phyloP scores from a whole-genome alignment of 2,113 vertebrate species.

The Ursus arctos region DNA sequence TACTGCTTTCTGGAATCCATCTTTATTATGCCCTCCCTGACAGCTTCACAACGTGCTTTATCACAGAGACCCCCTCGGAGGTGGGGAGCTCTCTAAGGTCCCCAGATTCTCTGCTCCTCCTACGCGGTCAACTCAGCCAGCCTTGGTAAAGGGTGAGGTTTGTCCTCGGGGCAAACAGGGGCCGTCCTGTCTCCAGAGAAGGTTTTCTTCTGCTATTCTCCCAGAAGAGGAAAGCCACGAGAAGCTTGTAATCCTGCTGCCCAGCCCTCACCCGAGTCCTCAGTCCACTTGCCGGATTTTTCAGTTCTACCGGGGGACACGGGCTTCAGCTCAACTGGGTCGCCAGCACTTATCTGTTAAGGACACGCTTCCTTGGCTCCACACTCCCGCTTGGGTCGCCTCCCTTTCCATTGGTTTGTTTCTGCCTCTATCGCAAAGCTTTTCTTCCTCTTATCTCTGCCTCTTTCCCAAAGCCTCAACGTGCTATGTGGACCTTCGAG shows the following conservation, averaged over 20 bases:
- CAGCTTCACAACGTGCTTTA: conserved; percentile 16
- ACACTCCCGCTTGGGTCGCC: not conserved
- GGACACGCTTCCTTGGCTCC: conserved; percentile 22
- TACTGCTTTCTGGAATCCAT: conserved; percentile 42
- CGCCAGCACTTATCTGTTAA: conserved; percentile 52
- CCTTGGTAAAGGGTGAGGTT: not conserved
- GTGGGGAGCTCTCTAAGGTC: not conserved
- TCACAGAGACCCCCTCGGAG: not conserved
- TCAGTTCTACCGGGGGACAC: not conserved
- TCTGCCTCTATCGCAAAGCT: conserved; percentile 54
- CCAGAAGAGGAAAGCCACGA: not conserved
- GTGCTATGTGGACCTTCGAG: no score
- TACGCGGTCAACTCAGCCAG: not conserved
- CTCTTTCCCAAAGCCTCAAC: no score
- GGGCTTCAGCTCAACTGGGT: not conserved
- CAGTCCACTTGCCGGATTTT: not conserved
- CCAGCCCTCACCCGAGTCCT: not conserved
- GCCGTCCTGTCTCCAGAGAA: not conserved
- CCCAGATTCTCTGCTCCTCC: not conserved
- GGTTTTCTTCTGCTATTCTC: not conserved
- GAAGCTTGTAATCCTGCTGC: not conserved
- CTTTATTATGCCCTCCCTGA: conserved; percentile 11
- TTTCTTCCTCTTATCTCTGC: not conserved
- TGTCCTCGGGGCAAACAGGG: not conserved
- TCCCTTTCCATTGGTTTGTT: conserved; percentile 47